Evolutionary conservation across 1,140 invertebrate species (phyloP).

Genomic region (Centruroides sculpturatus): DNA sequence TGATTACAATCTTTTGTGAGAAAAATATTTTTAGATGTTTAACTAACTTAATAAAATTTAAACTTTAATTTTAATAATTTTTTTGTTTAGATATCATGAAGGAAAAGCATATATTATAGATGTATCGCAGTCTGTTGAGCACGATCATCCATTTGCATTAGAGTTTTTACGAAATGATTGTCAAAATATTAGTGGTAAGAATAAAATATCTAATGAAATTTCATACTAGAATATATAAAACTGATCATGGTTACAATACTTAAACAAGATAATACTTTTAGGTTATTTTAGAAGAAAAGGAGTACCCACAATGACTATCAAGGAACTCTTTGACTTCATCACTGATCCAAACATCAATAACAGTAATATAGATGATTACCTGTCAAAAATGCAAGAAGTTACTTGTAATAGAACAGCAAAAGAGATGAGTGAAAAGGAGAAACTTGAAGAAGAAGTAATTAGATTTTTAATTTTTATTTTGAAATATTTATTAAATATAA

Average conservation of each 20-base stretch:
- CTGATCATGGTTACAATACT: no score
- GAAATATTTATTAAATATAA: no score
- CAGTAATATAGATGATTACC: constrained; percentile 59
- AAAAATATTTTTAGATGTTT: constrained; percentile 41
- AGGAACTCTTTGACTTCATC: constrained; percentile 89
- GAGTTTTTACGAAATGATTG: constrained; percentile 71
- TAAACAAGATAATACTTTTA: constrained; percentile 16
- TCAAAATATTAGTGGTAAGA: constrained; percentile 40
- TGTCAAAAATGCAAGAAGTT: constrained; percentile 29
- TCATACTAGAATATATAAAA: no score
- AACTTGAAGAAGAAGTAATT: constrained; percentile 32
- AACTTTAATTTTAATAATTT: no score
- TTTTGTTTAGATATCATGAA: no score
- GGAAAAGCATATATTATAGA: constrained; percentile 70
- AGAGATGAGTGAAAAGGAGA: constrained; percentile 27
- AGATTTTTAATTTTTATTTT: no score
- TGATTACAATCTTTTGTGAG: constrained; percentile 80
- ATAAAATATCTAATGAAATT: no score
- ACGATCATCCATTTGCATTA: constrained; percentile 58
- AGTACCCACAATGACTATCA: constrained; percentile 76
- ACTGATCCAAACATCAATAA: constrained; percentile 73
- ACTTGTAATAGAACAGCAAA: constrained; percentile 21
- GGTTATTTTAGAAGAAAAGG: constrained; percentile 83
- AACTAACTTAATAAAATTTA: no score
- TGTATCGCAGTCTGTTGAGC: constrained; percentile 75